phyloP scores from a whole-genome alignment of 2,797 vertebrate genomes.

The Pelochelys cantorii region DNA sequence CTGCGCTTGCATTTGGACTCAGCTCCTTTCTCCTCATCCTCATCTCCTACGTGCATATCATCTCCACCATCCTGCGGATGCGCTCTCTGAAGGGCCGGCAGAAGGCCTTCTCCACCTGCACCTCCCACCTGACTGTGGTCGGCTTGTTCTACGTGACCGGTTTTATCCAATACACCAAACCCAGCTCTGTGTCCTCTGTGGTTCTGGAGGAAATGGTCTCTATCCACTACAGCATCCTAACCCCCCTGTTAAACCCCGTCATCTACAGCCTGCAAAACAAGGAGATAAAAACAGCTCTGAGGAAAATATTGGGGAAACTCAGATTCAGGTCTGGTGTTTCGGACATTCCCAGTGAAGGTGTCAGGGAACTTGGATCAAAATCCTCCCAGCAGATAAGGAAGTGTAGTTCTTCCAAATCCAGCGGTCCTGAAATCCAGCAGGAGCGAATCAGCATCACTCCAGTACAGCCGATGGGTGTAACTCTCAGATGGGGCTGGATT shows the following conservation, averaged over 20 bases:
- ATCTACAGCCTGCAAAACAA: background rate
- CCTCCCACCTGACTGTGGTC: background rate
- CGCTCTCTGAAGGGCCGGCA: background rate
- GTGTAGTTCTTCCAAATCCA: no score
- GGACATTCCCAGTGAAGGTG: no score
- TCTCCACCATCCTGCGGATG: background rate
- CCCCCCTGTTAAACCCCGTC: background rate
- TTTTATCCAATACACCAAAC: background rate
- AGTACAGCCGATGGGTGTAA: no score
- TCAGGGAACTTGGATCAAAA: no score
- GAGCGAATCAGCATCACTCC: no score
- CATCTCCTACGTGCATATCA: background rate
- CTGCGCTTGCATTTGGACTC: background rate
- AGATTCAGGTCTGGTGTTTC: background rate
- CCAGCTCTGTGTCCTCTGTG: background rate
- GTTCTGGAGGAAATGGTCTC: background rate
- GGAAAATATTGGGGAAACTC: background rate
- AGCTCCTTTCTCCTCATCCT: background rate
- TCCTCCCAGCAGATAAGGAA: no score
- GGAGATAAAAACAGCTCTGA: background rate
- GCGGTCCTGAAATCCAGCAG: no score
- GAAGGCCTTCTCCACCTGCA: background rate
- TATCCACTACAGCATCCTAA: background rate
- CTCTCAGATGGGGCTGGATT: no score
- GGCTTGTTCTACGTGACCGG: background rate